Conservation (phyloP, 2,797 vertebrate species). For the Ctenosaura bakeri region DNA sequence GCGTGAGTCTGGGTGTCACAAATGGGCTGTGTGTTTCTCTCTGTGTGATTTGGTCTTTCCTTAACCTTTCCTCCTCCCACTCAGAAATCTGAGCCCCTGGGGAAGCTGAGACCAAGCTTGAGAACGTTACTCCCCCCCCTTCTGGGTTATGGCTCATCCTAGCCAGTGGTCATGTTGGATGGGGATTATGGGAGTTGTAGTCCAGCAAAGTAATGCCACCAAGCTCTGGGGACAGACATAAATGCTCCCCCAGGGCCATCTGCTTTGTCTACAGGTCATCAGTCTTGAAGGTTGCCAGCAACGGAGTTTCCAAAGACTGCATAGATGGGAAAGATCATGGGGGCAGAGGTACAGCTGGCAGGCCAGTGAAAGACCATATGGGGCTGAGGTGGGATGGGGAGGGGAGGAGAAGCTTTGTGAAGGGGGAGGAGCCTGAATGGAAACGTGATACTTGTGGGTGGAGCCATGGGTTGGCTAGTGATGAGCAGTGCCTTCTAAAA, state of each 20-base stretch:
- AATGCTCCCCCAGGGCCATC: not conserved
- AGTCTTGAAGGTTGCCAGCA: not conserved
- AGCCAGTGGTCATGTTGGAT: too few species aligned
- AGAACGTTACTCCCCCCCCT: too few species aligned
- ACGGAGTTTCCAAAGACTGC: not conserved
- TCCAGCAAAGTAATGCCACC: too few species aligned
- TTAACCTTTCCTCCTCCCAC: not conserved
- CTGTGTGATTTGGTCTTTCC: accelerated
- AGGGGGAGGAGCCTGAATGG: too few species aligned
- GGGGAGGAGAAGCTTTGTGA: not conserved
- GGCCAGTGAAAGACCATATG: not conserved
- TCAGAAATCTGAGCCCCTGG: not conserved
- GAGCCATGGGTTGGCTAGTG: not conserved
- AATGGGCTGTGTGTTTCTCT: constrained; percentile 35
- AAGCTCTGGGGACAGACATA: too few species aligned
- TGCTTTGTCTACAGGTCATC: not conserved
- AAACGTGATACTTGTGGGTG: not conserved
- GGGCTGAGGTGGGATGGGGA: not conserved
- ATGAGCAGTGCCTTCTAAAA: not conserved
- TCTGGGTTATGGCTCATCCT: too few species aligned
- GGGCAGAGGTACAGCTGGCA: not conserved
- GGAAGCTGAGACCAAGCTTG: not conserved
- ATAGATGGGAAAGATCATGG: not conserved
- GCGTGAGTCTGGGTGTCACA: constrained; percentile 18
- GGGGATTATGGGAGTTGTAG: too few species aligned